Percentiles rank a stretch among this genome's conserved stretches.
phyloP scores from a whole-genome alignment of 2,888 invertebrate species.

The Ectobius pallidus region DNA sequence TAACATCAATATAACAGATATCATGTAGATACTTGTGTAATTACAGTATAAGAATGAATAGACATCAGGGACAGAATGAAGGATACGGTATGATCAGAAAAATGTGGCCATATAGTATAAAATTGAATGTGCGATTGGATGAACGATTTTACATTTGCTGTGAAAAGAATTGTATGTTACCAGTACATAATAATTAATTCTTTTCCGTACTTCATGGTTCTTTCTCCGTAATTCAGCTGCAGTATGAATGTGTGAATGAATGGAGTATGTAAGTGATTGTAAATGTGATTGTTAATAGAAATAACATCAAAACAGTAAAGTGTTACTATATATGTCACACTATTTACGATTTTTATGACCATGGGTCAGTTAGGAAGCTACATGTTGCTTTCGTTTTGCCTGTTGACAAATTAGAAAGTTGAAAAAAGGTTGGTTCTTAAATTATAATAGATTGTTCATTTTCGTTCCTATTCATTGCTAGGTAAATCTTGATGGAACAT shows the following conservation, averaged over 20 bases:
- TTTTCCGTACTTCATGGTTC: background rate
- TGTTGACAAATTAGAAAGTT: background rate
- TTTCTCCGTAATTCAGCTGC: background rate
- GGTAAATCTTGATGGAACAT: too few relatives aligned
- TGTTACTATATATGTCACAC: background rate
- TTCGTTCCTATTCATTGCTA: too few relatives aligned
- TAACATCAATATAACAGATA: background rate
- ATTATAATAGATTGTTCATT: too few relatives aligned
- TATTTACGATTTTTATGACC: background rate
- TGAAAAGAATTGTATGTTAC: background rate
- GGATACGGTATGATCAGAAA: background rate
- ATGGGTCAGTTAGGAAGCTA: background rate
- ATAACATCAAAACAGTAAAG: background rate
- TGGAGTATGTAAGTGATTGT: background rate
- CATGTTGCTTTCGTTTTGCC: background rate
- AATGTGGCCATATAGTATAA: constrained; percentile 13
- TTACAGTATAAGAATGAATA: constrained; percentile 1
- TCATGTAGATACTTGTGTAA: constrained; percentile 17
- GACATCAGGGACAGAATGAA: background rate
- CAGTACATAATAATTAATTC: background rate
- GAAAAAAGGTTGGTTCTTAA: too few relatives aligned
- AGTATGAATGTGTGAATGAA: background rate
- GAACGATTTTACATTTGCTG: background rate
- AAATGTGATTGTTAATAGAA: background rate
- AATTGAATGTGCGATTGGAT: background rate